Conservation (phyloP, 2,797 vertebrate genomes). For the Malacoctenus gilli region DNA sequence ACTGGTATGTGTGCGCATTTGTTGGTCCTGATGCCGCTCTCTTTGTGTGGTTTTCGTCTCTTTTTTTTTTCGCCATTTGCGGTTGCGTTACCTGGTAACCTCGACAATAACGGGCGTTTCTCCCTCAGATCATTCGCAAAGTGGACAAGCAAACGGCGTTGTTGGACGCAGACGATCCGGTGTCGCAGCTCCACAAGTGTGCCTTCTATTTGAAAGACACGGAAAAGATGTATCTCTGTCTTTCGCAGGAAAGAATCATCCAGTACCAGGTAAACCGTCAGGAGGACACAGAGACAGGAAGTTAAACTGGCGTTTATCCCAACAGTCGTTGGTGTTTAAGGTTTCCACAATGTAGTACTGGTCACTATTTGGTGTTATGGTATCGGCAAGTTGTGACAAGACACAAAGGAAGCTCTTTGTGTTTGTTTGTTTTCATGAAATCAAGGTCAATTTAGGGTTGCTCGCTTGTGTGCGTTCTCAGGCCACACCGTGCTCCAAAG, state of each 20-base stretch:
- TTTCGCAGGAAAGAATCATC: constrained; percentile 99
- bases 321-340: too few relatives aligned
- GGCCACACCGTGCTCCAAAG: constrained; percentile 97
- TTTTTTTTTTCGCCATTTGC: too few relatives aligned
- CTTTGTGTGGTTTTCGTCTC: not conserved
- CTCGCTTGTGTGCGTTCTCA: constrained; percentile 59
- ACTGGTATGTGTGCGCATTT: constrained; percentile 81
- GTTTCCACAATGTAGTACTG: too few relatives aligned
- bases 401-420: too few relatives aligned
- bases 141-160: constrained; percentile 80
- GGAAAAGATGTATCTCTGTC: constrained; percentile 84
- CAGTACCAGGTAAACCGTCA: constrained; percentile 89
- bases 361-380: too few relatives aligned
- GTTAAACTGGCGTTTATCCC: too few relatives aligned
- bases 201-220: constrained; percentile 83
- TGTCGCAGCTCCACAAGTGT: constrained; percentile 83
- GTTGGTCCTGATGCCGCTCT: not conserved
- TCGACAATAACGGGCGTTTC: too few relatives aligned
- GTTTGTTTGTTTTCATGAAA: too few relatives aligned
- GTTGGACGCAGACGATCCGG: constrained; percentile 79
- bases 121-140: constrained; percentile 78
- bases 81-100: too few relatives aligned
- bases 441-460: too few relatives aligned
- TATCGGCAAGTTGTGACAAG: too few relatives aligned
- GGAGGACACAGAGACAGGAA: not conserved